A percentile compares a stretch with the other conserved stretches of the same genome.
phyloP scores from a whole-genome alignment of 1,140 invertebrate species.

The Drosophila mayri region DNA sequence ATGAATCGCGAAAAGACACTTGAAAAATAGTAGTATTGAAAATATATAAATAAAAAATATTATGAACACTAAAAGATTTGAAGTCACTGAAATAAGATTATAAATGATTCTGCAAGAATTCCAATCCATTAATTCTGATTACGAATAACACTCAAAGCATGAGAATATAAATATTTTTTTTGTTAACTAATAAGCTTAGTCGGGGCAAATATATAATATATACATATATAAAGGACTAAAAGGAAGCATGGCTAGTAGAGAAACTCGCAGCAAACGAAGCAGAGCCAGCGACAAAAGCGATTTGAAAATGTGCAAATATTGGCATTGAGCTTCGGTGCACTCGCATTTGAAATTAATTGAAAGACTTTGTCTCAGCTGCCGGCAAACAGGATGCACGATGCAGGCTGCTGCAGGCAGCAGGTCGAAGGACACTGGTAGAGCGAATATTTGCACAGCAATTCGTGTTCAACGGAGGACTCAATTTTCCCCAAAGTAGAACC shows the following conservation, averaged over 20 bases:
- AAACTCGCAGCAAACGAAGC: background rate
- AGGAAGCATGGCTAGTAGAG: background rate
- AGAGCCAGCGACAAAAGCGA: slow-evolving; percentile 33
- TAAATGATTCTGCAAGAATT: too few species aligned
- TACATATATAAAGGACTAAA: background rate
- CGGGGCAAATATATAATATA: background rate
- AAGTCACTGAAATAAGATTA: background rate
- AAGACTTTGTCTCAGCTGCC: slow-evolving; percentile 45
- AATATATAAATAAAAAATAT: background rate
- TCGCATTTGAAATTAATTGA: slow-evolving; percentile 60
- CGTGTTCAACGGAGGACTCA: slow-evolving; percentile 21
- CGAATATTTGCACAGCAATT: slow-evolving; percentile 32
- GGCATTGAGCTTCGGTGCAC: slow-evolving; percentile 56
- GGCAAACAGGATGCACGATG: slow-evolving; percentile 13
- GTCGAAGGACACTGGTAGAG: slow-evolving; percentile 3
- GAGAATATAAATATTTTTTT: too few species aligned
- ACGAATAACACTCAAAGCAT: too few species aligned
- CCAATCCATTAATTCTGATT: too few species aligned
- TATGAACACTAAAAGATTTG: background rate
- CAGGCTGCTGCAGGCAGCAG: slow-evolving; percentile 6
- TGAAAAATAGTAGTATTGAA: background rate
- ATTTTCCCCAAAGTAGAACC: slow-evolving; percentile 25
- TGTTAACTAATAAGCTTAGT: too few species aligned
- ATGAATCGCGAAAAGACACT: slow-evolving; percentile 5
- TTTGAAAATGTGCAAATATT: slow-evolving; percentile 60